Percentiles rank a stretch among this genome's conserved stretches.
These are phyloP conservation scores for Chaetorhynchus papuensis DNA, from an alignment of 2,113 vertebrate species.

Conservation along the genomic window DNA sequence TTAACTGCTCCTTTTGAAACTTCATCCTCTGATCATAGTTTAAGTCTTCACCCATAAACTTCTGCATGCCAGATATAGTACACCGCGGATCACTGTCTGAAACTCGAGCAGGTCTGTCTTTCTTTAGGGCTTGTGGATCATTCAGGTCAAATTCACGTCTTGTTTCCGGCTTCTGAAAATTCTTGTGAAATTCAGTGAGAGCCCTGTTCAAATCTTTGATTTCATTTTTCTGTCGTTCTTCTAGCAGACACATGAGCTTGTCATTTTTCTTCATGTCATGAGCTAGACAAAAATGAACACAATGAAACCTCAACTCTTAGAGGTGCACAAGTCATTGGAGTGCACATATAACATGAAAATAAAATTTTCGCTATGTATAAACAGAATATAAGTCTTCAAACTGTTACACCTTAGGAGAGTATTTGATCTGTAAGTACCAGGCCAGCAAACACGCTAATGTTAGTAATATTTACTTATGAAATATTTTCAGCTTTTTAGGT, in stretches of 20 bases:
- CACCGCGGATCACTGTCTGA: slow-evolving; percentile 62
- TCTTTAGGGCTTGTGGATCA: slow-evolving; percentile 71
- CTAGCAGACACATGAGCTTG: slow-evolving; percentile 65
- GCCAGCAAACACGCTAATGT: not conserved
- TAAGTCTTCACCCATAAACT: slow-evolving; percentile 85
- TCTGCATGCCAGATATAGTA: slow-evolving; percentile 76
- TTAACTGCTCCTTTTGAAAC: slow-evolving; percentile 83
- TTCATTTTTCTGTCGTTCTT: slow-evolving; percentile 65
- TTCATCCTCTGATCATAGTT: slow-evolving; percentile 59
- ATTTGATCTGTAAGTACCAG: not conserved
- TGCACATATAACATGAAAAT: not conserved
- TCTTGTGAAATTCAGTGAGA: slow-evolving; percentile 66
- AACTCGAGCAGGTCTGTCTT: slow-evolving; percentile 61
- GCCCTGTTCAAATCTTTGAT: slow-evolving; percentile 60
- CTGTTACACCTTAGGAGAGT: not conserved
- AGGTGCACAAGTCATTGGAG: not conserved
- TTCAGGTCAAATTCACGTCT: slow-evolving; percentile 80
- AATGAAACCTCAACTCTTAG: not conserved
- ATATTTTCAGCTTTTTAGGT: not conserved
- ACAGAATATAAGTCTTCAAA: not conserved
- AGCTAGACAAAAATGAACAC: slow-evolving; percentile 54
- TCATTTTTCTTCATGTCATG: slow-evolving; percentile 72
- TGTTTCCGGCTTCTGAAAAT: slow-evolving; percentile 73
- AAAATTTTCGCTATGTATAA: not conserved
- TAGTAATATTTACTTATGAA: not conserved